phyloP scores from a whole-genome alignment of 1,140 invertebrate species.

The Pentalonia nigronervosa region DNA sequence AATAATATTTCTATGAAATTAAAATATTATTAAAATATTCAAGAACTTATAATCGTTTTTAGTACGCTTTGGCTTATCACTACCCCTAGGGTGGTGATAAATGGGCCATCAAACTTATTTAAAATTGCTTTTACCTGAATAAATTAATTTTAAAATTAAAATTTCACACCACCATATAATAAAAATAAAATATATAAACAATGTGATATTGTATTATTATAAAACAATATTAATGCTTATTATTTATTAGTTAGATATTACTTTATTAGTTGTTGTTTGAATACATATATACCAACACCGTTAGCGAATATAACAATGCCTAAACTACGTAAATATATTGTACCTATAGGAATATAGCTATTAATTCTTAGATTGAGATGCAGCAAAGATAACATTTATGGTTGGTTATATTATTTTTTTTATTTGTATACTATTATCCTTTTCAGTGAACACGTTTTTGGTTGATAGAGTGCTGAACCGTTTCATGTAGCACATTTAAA shows the following conservation, averaged over 20 bases:
- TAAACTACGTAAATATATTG: too few species aligned
- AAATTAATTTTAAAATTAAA: constrained; percentile 21
- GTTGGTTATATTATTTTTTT: too few species aligned
- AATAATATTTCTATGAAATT: background rate
- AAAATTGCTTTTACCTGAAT: background rate
- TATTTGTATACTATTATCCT: too few species aligned
- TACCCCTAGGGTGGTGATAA: background rate
- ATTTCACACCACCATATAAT: background rate
- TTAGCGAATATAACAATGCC: too few species aligned
- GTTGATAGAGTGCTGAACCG: too few species aligned
- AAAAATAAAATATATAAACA: background rate
- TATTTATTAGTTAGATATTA: background rate
- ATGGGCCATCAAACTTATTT: background rate
- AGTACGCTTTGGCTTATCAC: background rate
- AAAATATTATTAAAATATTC: constrained; percentile 2
- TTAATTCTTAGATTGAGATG: too few species aligned
- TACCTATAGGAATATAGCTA: too few species aligned
- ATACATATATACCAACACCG: too few species aligned
- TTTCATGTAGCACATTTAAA: background rate
- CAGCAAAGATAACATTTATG: too few species aligned
- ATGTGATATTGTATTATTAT: background rate
- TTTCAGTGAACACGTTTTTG: too few species aligned
- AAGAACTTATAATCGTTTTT: background rate
- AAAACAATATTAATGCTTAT: background rate
- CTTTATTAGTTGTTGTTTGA: too few species aligned